phyloP scores from a whole-genome alignment of 2,888 invertebrate species.

The Altica lythri region DNA sequence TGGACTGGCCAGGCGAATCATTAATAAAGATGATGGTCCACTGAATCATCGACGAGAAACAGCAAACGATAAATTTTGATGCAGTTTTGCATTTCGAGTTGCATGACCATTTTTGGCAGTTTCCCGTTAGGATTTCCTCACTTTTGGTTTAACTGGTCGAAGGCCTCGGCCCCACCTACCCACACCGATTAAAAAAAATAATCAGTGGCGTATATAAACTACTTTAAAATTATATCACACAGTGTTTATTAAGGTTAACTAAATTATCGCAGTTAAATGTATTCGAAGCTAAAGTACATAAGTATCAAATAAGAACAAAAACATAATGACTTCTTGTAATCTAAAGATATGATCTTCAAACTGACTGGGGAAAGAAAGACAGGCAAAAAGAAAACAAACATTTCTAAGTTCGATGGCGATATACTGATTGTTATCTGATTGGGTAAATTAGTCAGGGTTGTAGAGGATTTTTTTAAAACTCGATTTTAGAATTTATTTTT shows the following conservation, averaged over 20 bases:
- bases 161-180: slow-evolving; percentile 19
- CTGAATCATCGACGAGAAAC: slow-evolving; percentile 26
- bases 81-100: slow-evolving; percentile 31
- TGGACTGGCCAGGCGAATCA: slow-evolving; percentile 14
- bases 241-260: too few species aligned
- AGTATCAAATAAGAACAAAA: slow-evolving; percentile 22
- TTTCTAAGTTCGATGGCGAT: slow-evolving; percentile 22
- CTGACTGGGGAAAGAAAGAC: slow-evolving; percentile 21
- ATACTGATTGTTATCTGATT: slow-evolving; percentile 18
- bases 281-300: slow-evolving; percentile 3
- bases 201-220: not conserved
- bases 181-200: slow-evolving; percentile 14
- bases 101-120: slow-evolving; percentile 38
- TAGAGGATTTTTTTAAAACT: too few species aligned
- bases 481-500: not conserved
- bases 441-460: slow-evolving; percentile 2
- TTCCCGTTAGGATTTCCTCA: slow-evolving; percentile 37
- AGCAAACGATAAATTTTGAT: slow-evolving; percentile 27
- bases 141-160: slow-evolving; percentile 18
- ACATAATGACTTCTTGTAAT: slow-evolving; percentile 24
- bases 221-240: too few species aligned
- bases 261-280: too few species aligned
- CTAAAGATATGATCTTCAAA: slow-evolving; percentile 19
- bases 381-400: slow-evolving; percentile 24
- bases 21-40: slow-evolving; percentile 30